Conservation (phyloP, 92 coral and sea anemone species). For the Porites evermanni region DNA sequence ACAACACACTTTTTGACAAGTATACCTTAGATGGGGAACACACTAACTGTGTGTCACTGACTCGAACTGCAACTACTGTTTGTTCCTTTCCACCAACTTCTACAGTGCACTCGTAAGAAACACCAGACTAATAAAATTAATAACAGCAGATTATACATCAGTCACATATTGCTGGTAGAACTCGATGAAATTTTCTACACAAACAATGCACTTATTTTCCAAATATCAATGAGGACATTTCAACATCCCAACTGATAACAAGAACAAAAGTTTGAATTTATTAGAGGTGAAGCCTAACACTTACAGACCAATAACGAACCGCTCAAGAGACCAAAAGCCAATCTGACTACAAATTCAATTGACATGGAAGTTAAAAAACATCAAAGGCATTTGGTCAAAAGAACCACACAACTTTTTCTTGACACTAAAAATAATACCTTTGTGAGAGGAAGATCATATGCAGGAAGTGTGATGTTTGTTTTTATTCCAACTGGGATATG, state of each 20-base stretch:
- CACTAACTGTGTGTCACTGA: slow-evolving; percentile 53
- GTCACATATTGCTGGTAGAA: neutral
- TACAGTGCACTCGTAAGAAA: slow-evolving; percentile 63
- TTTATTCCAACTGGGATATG: slow-evolving; percentile 60
- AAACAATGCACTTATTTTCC: no score
- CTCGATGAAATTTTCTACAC: neutral
- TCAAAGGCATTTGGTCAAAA: neutral
- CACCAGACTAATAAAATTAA: slow-evolving; percentile 40
- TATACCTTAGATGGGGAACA: slow-evolving; percentile 60
- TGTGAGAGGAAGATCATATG: slow-evolving; percentile 57
- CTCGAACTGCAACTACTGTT: slow-evolving; percentile 44
- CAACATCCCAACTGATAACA: no score
- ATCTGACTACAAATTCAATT: no score
- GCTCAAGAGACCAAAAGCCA: no score
- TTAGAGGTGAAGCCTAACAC: no score
- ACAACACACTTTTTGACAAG: neutral
- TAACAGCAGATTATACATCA: neutral
- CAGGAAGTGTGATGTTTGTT: slow-evolving; percentile 43
- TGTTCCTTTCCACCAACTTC: slow-evolving; percentile 36
- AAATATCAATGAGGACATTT: no score
- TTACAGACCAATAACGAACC: no score
- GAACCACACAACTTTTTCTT: neutral
- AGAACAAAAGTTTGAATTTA: no score
- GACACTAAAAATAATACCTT: slow-evolving; percentile 49
- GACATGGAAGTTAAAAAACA: neutral